Percentiles rank a stretch among this genome's conserved stretches.
These are phyloP conservation scores for Trissonchulus latispiculum DNA, from an alignment of 2,888 invertebrate species.

Conservation along the genomic window DNA sequence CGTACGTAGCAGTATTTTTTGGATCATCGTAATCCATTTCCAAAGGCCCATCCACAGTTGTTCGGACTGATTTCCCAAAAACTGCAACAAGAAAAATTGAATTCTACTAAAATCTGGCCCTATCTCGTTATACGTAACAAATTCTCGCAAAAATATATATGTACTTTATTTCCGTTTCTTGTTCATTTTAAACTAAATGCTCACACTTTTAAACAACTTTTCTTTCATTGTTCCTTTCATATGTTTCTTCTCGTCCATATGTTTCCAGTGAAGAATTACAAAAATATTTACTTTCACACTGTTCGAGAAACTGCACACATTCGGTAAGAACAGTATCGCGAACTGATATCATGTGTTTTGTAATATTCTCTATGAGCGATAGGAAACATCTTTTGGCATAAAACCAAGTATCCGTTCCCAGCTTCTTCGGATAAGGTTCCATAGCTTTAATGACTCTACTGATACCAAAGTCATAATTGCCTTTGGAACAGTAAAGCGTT, in stretches of 20 bases:
- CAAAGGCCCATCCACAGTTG: constrained; percentile 68
- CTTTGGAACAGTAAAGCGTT: constrained; percentile 93
- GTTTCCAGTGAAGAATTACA: no score
- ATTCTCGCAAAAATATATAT: no score
- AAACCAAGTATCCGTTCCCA: constrained; percentile 97
- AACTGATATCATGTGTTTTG: constrained; percentile 77
- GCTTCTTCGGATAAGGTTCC: constrained; percentile 80
- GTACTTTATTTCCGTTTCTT: no score
- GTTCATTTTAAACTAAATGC: no score
- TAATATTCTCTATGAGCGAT: constrained; percentile 76
- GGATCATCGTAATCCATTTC: constrained; percentile 60
- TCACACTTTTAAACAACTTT: no score
- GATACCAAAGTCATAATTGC: constrained; percentile 97
- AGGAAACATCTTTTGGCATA: constrained; percentile 91
- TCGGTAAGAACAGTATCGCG: constrained; percentile 76
- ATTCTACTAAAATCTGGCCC: no score
- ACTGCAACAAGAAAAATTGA: constrained; percentile 53
- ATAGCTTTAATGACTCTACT: constrained; percentile 92
- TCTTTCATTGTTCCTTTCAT: no score
- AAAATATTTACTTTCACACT: constrained; percentile 64
- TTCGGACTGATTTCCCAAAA: constrained; percentile 70
- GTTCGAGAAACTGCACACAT: constrained; percentile 74
- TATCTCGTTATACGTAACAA: no score
- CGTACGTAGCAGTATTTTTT: constrained; percentile 80
- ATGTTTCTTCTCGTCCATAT: no score